A percentile compares a stretch with the other conserved stretches of the same genome.
Conservation (phyloP, 2,888 invertebrate genomes). For the Troglohyphantes excavatus region DNA sequence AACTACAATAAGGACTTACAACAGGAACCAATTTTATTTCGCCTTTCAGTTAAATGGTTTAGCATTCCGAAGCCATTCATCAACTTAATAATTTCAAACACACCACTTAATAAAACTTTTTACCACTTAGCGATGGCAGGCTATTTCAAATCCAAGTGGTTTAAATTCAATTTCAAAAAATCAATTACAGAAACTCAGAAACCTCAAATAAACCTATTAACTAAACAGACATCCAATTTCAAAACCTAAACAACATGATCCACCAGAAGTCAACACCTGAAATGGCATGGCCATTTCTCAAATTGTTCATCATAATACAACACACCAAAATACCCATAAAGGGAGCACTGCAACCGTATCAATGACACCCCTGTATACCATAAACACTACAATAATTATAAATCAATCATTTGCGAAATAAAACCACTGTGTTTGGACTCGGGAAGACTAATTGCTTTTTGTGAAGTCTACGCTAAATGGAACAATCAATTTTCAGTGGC, state of each 20-base stretch:
- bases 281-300: too few relatives aligned
- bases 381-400: background rate
- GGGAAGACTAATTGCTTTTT: constrained; percentile 11
- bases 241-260: background rate
- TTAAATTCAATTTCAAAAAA: background rate
- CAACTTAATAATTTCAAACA: background rate
- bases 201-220: background rate
- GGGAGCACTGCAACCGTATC: too few relatives aligned
- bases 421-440: constrained; percentile 9
- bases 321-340: too few relatives aligned
- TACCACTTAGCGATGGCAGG: background rate
- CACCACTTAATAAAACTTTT: background rate
- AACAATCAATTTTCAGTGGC: constrained; percentile 15
- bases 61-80: background rate
- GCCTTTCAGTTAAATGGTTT: background rate
- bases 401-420: constrained; percentile 42
- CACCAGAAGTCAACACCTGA: too few relatives aligned
- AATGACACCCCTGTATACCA: constrained; percentile 18
- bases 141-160: background rate
- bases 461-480: background rate
- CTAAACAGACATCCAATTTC: background rate
- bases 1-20: too few relatives aligned
- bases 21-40: too few relatives aligned
- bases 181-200: background rate
- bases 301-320: background rate